Conservation (phyloP, 2,113 vertebrate species). For the Thunnus thynnus region DNA sequence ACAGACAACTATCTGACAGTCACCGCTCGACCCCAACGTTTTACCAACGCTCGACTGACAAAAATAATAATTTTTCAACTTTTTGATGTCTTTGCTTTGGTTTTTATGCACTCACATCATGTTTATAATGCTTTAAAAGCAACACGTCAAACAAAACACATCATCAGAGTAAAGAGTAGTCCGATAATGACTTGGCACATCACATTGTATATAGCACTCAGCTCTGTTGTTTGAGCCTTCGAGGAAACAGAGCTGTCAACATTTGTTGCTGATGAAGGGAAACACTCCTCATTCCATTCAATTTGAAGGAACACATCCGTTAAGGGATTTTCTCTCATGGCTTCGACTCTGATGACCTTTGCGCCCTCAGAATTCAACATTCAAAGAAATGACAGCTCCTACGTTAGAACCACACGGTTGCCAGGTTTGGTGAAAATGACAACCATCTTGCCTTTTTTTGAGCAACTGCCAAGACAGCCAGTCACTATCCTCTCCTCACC, state of each 20-base stretch:
- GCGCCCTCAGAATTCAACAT: not conserved
- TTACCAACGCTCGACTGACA: not conserved
- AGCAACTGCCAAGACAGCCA: not conserved
- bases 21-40: too few species aligned
- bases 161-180: too few species aligned
- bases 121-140: too few species aligned
- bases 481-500: not conserved
- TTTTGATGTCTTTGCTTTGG: too few species aligned
- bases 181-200: not conserved
- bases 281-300: slow-evolving; percentile 5
- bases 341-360: slow-evolving; percentile 18
- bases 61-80: too few species aligned
- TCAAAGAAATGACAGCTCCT: slow-evolving; percentile 15
- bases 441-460: slow-evolving; percentile 6
- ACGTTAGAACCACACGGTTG: slow-evolving; percentile 18
- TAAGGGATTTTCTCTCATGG: not conserved
- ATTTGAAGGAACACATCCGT: not conserved
- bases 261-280: slow-evolving; percentile 7
- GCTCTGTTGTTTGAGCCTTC: not conserved
- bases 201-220: not conserved
- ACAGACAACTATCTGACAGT: too few species aligned
- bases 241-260: slow-evolving; percentile 4
- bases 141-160: too few species aligned
- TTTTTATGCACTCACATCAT: too few species aligned
- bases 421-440: slow-evolving; percentile 15